Evolutionary conservation across 2,888 invertebrate species (phyloP).

Genomic region (Quadroppia sp.): DNA sequence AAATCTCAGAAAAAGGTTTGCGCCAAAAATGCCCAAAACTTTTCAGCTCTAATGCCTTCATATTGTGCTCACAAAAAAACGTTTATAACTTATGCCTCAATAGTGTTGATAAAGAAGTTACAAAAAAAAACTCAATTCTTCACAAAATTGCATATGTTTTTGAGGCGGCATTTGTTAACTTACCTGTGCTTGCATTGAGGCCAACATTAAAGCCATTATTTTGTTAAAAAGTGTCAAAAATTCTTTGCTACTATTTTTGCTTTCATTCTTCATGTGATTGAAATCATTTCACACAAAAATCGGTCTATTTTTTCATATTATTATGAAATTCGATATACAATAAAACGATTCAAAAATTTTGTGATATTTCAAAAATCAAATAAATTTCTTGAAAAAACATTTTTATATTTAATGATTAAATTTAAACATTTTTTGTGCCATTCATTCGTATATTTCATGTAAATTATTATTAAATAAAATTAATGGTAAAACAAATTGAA

Average conservation of each 20-base stretch:
- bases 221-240: neutral
- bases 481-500: neutral
- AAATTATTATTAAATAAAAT: neutral
- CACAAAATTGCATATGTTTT: neutral
- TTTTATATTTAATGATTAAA: slow-evolving; percentile 2
- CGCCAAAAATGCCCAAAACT: neutral
- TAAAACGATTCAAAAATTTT: neutral
- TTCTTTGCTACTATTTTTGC: neutral
- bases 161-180: neutral
- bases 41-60: slow-evolving; percentile 3
- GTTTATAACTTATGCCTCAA: neutral
- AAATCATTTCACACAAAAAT: neutral
- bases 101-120: neutral
- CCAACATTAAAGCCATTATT: neutral
- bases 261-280: neutral
- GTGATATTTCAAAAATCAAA: slow-evolving; percentile 14
- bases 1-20: neutral
- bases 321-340: neutral
- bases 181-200: neutral
- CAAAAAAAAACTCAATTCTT: neutral
- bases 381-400: neutral
- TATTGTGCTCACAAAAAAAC: neutral
- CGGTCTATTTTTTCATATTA: neutral
- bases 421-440: slow-evolving; percentile 7
- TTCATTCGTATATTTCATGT: neutral